Conservation (phyloP, 2,888 invertebrate genomes). For the Plemyria rubiginata region DNA sequence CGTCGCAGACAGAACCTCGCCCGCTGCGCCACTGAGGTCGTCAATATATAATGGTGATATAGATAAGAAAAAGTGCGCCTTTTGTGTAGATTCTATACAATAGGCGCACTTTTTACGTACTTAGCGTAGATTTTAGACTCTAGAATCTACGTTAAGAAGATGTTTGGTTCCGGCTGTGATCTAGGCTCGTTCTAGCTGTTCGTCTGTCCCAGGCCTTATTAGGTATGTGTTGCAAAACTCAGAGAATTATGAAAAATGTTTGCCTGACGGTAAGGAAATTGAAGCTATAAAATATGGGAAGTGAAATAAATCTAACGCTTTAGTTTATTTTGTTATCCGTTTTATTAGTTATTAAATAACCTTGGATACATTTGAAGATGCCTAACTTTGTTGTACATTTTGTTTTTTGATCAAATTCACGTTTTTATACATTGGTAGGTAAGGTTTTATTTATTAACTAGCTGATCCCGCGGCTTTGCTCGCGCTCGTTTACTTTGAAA, state of each 20-base stretch:
- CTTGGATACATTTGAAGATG: neutral
- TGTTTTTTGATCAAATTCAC: neutral
- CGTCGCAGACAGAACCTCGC: too few species aligned
- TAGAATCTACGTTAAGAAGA: neutral
- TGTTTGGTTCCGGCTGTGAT: constrained; percentile 7
- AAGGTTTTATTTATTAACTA: too few species aligned
- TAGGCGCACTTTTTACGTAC: too few species aligned
- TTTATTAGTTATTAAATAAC: constrained; percentile 2
- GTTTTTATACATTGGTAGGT: neutral
- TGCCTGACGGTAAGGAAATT: constrained; percentile 20
- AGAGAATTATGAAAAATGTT: constrained; percentile 20
- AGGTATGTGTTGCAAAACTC: constrained; percentile 7
- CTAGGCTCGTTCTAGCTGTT: neutral
- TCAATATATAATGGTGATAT: too few species aligned
- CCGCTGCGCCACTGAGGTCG: too few species aligned
- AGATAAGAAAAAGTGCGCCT: too few species aligned
- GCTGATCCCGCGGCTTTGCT: too few species aligned
- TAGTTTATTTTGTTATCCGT: constrained; percentile 16
- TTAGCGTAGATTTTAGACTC: too few species aligned
- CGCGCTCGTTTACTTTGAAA: too few species aligned
- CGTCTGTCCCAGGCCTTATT: constrained; percentile 1
- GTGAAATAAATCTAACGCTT: constrained; percentile 7
- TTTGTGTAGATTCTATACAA: too few species aligned
- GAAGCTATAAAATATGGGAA: constrained; percentile 18
- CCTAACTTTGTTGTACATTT: neutral